A percentile compares a stretch with the other conserved stretches of the same genome.
Conservation (phyloP, 1,140 invertebrate genomes). For the Drosophila saltans region DNA sequence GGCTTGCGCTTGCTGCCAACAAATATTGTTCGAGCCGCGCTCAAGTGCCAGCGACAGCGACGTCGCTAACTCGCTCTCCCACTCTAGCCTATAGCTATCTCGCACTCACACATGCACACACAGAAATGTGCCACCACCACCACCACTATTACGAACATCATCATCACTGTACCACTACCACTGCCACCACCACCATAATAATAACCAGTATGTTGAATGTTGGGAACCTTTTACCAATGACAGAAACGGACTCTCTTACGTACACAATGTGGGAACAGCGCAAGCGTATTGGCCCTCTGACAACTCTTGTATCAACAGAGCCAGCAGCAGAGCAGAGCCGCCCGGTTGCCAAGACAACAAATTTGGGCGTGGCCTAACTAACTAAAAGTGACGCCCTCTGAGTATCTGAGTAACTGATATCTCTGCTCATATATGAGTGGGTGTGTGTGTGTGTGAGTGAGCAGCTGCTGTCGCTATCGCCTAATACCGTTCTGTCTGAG, state of each 20-base stretch:
- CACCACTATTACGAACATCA: slow-evolving; percentile 31
- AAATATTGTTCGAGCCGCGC: slow-evolving; percentile 83
- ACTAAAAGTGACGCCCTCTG: slow-evolving; percentile 35
- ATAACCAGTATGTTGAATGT: neutral
- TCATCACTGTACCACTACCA: slow-evolving; percentile 5
- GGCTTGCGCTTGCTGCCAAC: slow-evolving; percentile 83
- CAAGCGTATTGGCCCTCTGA: slow-evolving; percentile 65
- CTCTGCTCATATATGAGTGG: neutral
- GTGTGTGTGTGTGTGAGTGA: slow-evolving; percentile 9
- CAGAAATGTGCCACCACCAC: slow-evolving; percentile 3
- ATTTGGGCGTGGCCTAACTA: slow-evolving; percentile 56
- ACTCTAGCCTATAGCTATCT: slow-evolving; percentile 51
- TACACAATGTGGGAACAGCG: slow-evolving; percentile 62
- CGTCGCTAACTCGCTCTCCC: slow-evolving; percentile 43
- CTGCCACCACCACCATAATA: slow-evolving; percentile 21
- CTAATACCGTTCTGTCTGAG: slow-evolving; percentile 64
- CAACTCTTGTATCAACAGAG: slow-evolving; percentile 73
- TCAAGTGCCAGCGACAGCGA: slow-evolving; percentile 71
- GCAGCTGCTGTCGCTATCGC: slow-evolving; percentile 13
- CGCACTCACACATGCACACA: slow-evolving; percentile 32
- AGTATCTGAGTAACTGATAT: neutral
- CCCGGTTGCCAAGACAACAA: slow-evolving; percentile 67
- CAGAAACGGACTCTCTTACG: slow-evolving; percentile 67
- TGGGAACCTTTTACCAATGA: slow-evolving; percentile 58
- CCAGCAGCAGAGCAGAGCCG: slow-evolving; percentile 23